phyloP scores from a whole-genome alignment of 1,140 invertebrate genomes.

The Drosophila eugracilis region DNA sequence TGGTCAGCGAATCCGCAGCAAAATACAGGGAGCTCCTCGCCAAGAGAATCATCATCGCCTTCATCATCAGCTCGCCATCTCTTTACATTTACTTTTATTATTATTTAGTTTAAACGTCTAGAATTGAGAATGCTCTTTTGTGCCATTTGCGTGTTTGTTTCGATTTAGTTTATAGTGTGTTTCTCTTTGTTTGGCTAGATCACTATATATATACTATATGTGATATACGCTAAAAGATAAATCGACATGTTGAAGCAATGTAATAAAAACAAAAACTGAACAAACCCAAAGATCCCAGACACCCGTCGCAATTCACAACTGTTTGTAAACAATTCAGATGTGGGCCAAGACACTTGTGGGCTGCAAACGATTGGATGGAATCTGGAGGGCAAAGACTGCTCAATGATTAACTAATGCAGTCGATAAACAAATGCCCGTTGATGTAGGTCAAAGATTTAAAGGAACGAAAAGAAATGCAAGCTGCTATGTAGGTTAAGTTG shows the following conservation, averaged over 20 bases:
- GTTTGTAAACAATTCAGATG: slow-evolving; percentile 46
- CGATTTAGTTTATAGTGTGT: slow-evolving; percentile 61
- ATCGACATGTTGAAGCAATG: slow-evolving; percentile 54
- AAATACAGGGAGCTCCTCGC: slow-evolving; percentile 10
- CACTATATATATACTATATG: slow-evolving; percentile 28
- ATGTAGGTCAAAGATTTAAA: slow-evolving; percentile 33
- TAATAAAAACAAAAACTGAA: slow-evolving; percentile 52
- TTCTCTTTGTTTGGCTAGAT: slow-evolving; percentile 46
- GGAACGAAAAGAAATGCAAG: background rate
- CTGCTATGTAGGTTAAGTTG: background rate
- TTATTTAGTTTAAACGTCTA: slow-evolving; percentile 64
- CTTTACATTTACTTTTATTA: slow-evolving; percentile 50
- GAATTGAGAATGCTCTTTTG: slow-evolving; percentile 53
- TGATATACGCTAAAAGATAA: slow-evolving; percentile 40
- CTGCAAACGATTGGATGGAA: background rate
- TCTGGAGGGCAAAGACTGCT: slow-evolving; percentile 13
- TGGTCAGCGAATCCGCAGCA: slow-evolving; percentile 22
- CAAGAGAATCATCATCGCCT: slow-evolving; percentile 37
- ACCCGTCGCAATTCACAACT: slow-evolving; percentile 11
- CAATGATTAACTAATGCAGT: slow-evolving; percentile 7
- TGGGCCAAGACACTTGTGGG: slow-evolving; percentile 40
- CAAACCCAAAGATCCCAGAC: slow-evolving; percentile 20
- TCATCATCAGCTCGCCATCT: slow-evolving; percentile 32
- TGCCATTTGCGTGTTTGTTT: slow-evolving; percentile 66
- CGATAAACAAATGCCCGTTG: slow-evolving; percentile 13